These are phyloP conservation scores for Candidula unifasciata DNA, from an alignment of 2,888 invertebrate genomes.

Conservation along the genomic window DNA sequence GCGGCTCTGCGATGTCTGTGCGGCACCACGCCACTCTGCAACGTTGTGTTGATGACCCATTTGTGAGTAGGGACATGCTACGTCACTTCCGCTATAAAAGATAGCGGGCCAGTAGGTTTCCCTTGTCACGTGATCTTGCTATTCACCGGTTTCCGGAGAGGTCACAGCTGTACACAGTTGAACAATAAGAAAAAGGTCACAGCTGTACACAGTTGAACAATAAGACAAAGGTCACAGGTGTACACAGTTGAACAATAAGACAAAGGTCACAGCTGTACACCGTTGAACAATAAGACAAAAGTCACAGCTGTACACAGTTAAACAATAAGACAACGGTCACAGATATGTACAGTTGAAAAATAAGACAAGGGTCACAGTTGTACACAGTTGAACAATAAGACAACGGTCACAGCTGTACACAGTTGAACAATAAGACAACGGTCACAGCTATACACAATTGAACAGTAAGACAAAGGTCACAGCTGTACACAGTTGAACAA, in stretches of 20 bases:
- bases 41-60: background rate
- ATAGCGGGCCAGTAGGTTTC: background rate
- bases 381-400: too few species aligned
- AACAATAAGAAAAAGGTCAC: background rate
- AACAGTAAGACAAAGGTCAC: too few species aligned
- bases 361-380: background rate
- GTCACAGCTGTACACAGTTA: background rate
- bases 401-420: background rate
- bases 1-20: background rate
- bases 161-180: background rate
- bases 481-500: too few species aligned
- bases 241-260: too few species aligned
- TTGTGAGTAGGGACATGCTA: background rate
- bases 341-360: too few species aligned
- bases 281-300: too few species aligned
- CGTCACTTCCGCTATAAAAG: slow-evolving; percentile 15
- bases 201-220: background rate
- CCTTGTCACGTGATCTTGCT: slow-evolving; percentile 3
- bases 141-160: background rate
- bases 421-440: too few species aligned
- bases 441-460: too few species aligned
- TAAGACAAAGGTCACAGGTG: too few species aligned
- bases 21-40: background rate
- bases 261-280: too few species aligned
- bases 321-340: too few species aligned